Evolutionary conservation across 2,888 invertebrate species (phyloP).

Genomic region (Eilema griseolum): DNA sequence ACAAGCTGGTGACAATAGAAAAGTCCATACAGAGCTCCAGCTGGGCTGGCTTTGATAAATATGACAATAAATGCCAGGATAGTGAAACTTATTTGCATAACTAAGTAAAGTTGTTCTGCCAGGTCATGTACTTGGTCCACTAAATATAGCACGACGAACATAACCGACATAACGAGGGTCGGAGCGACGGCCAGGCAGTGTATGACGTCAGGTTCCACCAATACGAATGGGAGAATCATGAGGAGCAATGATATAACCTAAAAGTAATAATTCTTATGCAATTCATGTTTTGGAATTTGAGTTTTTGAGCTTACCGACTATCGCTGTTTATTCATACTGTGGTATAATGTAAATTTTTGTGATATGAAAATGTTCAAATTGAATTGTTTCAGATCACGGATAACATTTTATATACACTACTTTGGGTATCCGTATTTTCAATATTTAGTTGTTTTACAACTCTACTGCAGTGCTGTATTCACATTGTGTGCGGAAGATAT

Average conservation of each 20-base stretch:
- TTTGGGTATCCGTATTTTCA: not conserved
- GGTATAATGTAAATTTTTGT: not conserved
- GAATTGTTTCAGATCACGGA: not conserved
- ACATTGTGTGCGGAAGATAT: not conserved
- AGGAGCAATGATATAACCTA: constrained; percentile 81
- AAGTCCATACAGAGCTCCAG: constrained; percentile 67
- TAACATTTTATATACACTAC: not conserved
- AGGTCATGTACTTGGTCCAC: constrained; percentile 81
- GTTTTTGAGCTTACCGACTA: constrained; percentile 20
- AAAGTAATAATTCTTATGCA: constrained; percentile 73
- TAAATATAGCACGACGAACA: constrained; percentile 78
- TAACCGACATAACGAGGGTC: constrained; percentile 73
- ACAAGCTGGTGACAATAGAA: constrained; percentile 74
- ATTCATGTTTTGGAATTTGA: constrained; percentile 38
- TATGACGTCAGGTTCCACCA: constrained; percentile 63
- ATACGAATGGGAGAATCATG: constrained; percentile 76
- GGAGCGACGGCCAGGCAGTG: constrained; percentile 79
- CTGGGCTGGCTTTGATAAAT: constrained; percentile 46
- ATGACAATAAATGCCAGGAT: constrained; percentile 57
- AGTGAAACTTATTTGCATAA: constrained; percentile 64
- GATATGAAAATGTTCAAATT: no score
- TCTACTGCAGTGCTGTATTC: not conserved
- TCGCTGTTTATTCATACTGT: constrained; percentile 1
- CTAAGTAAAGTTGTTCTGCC: constrained; percentile 76
- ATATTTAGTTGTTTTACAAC: not conserved